These are phyloP conservation scores for Silurus glanis DNA, from an alignment of 2,113 vertebrate species.

Conservation along the genomic window DNA sequence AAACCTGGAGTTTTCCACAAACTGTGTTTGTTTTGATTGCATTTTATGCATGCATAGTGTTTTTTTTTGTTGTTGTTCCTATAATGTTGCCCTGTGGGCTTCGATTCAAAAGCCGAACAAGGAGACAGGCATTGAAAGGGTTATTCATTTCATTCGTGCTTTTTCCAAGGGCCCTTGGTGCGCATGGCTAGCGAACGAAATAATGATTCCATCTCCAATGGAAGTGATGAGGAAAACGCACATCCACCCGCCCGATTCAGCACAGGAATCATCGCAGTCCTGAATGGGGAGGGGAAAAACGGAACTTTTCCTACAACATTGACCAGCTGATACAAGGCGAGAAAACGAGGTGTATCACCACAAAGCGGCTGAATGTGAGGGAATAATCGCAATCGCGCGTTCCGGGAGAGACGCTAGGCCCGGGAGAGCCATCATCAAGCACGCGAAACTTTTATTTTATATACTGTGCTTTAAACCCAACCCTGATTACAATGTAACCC, in stretches of 20 bases:
- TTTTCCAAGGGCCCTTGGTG: constrained; percentile 58
- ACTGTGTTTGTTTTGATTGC: not conserved
- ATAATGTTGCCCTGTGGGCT: not conserved
- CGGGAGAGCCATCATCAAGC: constrained; percentile 61
- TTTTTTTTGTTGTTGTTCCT: not conserved
- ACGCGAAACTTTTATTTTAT: constrained; percentile 71
- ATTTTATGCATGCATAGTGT: not conserved
- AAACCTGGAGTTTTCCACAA: not conserved
- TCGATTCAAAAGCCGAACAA: constrained; percentile 12
- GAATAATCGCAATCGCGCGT: not conserved
- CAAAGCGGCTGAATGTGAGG: constrained; percentile 8
- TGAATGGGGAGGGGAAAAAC: constrained; percentile 33
- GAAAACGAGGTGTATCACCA: constrained; percentile 47
- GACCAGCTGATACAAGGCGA: constrained; percentile 14
- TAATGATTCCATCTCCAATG: constrained; percentile 53
- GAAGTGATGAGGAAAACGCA: constrained; percentile 58
- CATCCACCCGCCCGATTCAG: constrained; percentile 45
- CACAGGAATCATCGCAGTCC: constrained; percentile 30
- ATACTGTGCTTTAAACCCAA: constrained; percentile 55
- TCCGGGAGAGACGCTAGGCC: constrained; percentile 59
- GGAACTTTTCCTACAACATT: constrained; percentile 48
- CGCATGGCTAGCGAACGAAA: constrained; percentile 70
- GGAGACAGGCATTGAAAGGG: constrained; percentile 47
- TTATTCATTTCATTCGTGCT: constrained; percentile 43
- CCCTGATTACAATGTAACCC: constrained; percentile 38